These are phyloP conservation scores for Enoplosus armatus DNA, from an alignment of 2,797 vertebrate species.

Conservation along the genomic window DNA sequence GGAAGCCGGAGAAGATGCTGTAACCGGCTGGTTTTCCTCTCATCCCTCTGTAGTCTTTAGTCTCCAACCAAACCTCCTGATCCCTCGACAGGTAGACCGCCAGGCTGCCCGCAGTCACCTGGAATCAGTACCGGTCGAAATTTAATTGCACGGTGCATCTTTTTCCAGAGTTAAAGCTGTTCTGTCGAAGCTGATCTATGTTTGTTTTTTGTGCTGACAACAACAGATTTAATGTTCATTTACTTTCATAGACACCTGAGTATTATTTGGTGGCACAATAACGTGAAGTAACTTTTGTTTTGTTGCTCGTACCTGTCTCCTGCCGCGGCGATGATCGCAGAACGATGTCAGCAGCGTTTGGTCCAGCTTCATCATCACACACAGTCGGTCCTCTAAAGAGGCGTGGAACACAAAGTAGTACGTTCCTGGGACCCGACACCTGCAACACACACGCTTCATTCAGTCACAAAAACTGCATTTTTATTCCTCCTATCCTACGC, in stretches of 20 bases:
- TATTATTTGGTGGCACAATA: not conserved
- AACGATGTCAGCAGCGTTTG: constrained; percentile 8
- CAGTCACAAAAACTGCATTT: not conserved
- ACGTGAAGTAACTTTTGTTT: not conserved
- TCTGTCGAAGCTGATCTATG: too few species aligned
- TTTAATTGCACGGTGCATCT: not conserved
- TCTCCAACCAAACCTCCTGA: constrained; percentile 77
- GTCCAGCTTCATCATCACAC: constrained; percentile 66
- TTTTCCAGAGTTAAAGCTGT: not conserved
- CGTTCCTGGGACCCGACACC: constrained; percentile 67
- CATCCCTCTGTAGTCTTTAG: constrained; percentile 69
- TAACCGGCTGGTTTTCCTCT: constrained; percentile 1
- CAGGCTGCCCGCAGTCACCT: constrained; percentile 72
- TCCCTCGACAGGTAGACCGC: constrained; percentile 50
- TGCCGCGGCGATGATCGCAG: constrained; percentile 48
- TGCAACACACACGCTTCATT: constrained; percentile 17
- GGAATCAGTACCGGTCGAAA: not conserved
- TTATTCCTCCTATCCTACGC: not conserved
- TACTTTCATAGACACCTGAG: too few species aligned
- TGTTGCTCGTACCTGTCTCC: constrained; percentile 57
- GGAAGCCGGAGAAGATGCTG: constrained; percentile 79
- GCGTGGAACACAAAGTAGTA: constrained; percentile 78
- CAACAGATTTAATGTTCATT: not conserved
- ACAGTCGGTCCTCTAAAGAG: constrained; percentile 50
- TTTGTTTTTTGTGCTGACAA: not conserved